Conservation (phyloP, 2,797 vertebrate species). For the Passerculus sandwichensis region DNA sequence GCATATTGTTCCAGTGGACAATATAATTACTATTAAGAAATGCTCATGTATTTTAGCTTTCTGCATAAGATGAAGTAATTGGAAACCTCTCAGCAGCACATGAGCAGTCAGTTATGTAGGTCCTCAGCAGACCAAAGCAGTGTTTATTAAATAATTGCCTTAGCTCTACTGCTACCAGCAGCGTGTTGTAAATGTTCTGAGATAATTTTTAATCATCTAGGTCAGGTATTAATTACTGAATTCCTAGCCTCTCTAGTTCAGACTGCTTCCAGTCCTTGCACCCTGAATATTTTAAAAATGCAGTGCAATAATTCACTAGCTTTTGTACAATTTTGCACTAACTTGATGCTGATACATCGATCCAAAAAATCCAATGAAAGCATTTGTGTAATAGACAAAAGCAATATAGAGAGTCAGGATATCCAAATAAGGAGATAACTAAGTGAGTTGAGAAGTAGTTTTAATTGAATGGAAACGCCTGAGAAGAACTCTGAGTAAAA, state of each 20-base stretch:
- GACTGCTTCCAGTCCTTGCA: neutral
- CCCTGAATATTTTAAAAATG: neutral
- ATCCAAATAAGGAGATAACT: neutral
- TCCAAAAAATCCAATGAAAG: neutral
- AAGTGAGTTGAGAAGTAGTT: neutral
- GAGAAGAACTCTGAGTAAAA: neutral
- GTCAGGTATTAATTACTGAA: neutral
- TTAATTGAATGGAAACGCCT: neutral
- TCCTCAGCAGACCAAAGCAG: neutral
- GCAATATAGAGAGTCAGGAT: neutral
- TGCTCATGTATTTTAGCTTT: neutral
- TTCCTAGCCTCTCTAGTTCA: neutral
- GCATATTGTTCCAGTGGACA: neutral
- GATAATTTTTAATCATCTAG: neutral
- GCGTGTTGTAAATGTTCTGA: neutral
- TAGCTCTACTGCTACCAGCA: neutral
- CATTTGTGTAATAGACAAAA: conserved; percentile 15
- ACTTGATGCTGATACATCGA: neutral
- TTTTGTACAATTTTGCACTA: neutral
- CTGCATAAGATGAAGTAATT: neutral
- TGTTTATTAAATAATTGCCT: neutral
- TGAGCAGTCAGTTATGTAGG: neutral
- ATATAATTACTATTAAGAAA: neutral
- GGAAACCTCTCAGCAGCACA: neutral
- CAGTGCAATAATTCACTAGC: neutral